Base-by-base conservation (phyloP, 2,888 invertebrate species). In the Keiferia lycopersicella region DNA sequence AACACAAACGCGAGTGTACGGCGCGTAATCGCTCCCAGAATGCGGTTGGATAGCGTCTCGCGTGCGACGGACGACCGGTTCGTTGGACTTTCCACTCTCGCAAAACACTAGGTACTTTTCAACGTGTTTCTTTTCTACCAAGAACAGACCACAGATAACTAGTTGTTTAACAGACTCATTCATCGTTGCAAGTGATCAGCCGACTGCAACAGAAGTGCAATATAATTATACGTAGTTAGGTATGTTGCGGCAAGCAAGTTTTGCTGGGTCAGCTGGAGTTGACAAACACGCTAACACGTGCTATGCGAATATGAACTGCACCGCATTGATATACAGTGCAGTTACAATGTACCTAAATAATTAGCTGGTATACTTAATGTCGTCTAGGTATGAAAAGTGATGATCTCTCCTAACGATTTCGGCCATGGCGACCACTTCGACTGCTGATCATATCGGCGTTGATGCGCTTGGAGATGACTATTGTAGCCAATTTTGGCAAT, bases 41-140 rank as follows among this genome's bases (percentile, higher is more conserved):
- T 61, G 61, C 16, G 16, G 30, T 16, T 34, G 50, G 45, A 12
- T 41, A 45, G 45, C 22, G 60, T 59, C 7, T 58, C n/a, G 34
- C 58, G 58, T 22, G 45, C 26, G 41, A 1, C 61, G 61, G 41
- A 1, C 61, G 61, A 61, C 61, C 61, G 61, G 61, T 61, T 61
- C 50, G 51, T 1, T 45, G 38, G 38, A 50, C 61, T 61, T 61
- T 61, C 61, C 61, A 61, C 18, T 45, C 38, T 56, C 56, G 22
- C 34, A 56, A 56, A 56, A 56, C 56, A 34, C 34, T 34, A n/a
- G 30, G 2, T 34, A 22, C 22, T 22, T 53, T 20, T 53, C 22
- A 10, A 48, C 16, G 16, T n/a, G 45, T 45, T 14, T 48, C n/a
- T 45, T 45, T 45, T n/a, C n/a, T 20, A 51, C 18, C 26, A 12